phyloP scores from a whole-genome alignment of 2,113 vertebrate species.

The Protomyctophum bolini region DNA sequence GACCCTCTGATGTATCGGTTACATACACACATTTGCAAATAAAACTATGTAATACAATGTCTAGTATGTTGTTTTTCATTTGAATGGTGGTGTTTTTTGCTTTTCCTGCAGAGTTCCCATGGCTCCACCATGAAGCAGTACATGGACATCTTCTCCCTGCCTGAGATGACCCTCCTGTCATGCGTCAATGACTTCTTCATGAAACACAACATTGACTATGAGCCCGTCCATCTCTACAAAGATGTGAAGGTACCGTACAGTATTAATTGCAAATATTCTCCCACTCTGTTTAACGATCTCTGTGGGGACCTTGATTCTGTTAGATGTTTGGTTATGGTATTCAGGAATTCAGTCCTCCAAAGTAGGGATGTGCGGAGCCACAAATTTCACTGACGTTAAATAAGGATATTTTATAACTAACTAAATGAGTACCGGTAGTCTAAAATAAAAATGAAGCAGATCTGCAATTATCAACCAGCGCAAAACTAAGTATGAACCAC shows the following conservation, averaged over 20 bases:
- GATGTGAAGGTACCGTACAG: slow-evolving; percentile 90
- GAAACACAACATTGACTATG: slow-evolving; percentile 97
- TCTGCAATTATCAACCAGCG: too few relatives aligned
- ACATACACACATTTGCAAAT: too few relatives aligned
- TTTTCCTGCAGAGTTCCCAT: slow-evolving; percentile 86
- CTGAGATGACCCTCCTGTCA: slow-evolving; percentile 95
- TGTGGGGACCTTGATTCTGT: neutral
- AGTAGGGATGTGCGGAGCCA: too few relatives aligned
- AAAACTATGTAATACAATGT: too few relatives aligned
- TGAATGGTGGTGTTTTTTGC: neutral
- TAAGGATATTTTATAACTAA: too few relatives aligned
- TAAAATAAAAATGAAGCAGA: too few relatives aligned
- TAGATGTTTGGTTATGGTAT: neutral
- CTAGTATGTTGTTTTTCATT: too few relatives aligned
- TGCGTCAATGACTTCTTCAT: slow-evolving; percentile 98
- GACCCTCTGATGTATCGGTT: too few relatives aligned
- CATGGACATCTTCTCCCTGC: slow-evolving; percentile 99
- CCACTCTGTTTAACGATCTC: neutral
- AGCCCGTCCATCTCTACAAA: slow-evolving; percentile 97
- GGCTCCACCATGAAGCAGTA: slow-evolving; percentile 97
- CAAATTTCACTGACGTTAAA: too few relatives aligned
- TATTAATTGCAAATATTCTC: neutral
- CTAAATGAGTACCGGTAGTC: too few relatives aligned
- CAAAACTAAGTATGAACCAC: too few relatives aligned
- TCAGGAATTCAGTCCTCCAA: neutral